Conservation (phyloP, 2,797 vertebrate species). For the Kryptopterus vitreolus region DNA sequence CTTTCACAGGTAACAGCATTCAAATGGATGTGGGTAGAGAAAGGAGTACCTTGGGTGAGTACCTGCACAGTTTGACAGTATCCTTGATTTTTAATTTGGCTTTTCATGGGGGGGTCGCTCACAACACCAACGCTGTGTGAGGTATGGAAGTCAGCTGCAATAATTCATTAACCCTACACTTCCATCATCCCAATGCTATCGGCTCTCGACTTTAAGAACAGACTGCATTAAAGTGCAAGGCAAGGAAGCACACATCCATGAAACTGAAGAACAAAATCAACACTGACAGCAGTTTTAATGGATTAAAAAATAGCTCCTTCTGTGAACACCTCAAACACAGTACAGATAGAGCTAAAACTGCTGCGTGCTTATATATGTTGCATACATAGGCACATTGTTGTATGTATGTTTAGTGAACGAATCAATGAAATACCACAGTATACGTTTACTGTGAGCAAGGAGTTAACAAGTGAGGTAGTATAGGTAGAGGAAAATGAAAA, state of each 20-base stretch:
- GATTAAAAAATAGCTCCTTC: conserved; percentile 67
- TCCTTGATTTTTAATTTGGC: conserved; percentile 99
- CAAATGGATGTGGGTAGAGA: conserved; percentile 99
- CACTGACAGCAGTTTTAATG: conserved; percentile 70
- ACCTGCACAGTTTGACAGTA: conserved; percentile 99
- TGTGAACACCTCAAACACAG: conserved; percentile 49
- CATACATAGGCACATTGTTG: conserved; percentile 62
- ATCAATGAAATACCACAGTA: conserved; percentile 57
- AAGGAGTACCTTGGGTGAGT: conserved; percentile 99
- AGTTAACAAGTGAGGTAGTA: conserved; percentile 58
- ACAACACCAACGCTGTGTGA: conserved; percentile 99
- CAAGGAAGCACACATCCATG: conserved; percentile 86
- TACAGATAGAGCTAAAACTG: conserved; percentile 50
- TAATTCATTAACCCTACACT: conserved; percentile 99
- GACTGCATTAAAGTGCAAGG: conserved; percentile 91
- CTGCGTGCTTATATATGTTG: conserved; percentile 60
- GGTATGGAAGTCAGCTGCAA: conserved; percentile 99
- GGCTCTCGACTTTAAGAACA: conserved; percentile 90
- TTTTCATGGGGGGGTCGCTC: conserved; percentile 99
- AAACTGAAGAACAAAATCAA: conserved; percentile 69
- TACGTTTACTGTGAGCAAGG: conserved; percentile 58
- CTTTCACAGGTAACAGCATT: conserved; percentile 98
- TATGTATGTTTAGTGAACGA: conserved; percentile 43
- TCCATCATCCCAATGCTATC: conserved; percentile 90
- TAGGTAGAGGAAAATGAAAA: conserved; percentile 61